These are phyloP conservation scores for Spongia lamella DNA, from an alignment of 37 sponge, comb jelly and placozoan species.

Conservation along the genomic window DNA sequence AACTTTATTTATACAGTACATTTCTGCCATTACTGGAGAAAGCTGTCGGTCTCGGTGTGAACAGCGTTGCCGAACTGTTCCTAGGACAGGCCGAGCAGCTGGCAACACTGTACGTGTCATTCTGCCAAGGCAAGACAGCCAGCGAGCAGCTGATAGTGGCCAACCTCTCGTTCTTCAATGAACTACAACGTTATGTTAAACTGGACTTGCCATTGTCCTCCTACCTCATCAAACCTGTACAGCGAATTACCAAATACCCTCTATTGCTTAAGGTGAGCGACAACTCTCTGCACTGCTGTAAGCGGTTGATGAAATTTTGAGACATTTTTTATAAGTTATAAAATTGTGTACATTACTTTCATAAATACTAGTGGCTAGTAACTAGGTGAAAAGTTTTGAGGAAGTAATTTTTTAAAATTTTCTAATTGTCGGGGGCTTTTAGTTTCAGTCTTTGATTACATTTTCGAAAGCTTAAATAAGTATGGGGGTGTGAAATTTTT, in stretches of 20 bases:
- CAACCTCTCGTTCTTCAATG: conserved; percentile 11
- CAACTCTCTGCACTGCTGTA: no score
- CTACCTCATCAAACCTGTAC: conserved; percentile 61
- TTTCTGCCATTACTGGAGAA: neutral
- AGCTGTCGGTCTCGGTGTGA: neutral
- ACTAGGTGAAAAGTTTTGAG: no score
- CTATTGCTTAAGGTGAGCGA: conserved; percentile 64
- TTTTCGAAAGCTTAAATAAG: no score
- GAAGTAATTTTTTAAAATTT: no score
- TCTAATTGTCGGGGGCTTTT: no score
- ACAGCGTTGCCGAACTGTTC: neutral
- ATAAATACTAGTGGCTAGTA: no score
- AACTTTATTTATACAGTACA: no score
- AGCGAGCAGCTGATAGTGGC: conserved; percentile 44
- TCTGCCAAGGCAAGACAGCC: conserved; percentile 60
- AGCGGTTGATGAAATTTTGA: no score
- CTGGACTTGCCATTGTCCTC: conserved; percentile 55
- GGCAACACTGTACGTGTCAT: conserved; percentile 59
- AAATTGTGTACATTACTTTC: no score
- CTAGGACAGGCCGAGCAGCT: conserved; percentile 30
- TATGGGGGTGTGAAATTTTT: no score
- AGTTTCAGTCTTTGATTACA: no score
- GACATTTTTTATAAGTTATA: no score
- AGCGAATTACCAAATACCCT: conserved; percentile 65
- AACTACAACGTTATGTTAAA: conserved; percentile 48